phyloP scores from a whole-genome alignment of 2,113 vertebrate genomes.

The Hippocampus mohnikei region DNA sequence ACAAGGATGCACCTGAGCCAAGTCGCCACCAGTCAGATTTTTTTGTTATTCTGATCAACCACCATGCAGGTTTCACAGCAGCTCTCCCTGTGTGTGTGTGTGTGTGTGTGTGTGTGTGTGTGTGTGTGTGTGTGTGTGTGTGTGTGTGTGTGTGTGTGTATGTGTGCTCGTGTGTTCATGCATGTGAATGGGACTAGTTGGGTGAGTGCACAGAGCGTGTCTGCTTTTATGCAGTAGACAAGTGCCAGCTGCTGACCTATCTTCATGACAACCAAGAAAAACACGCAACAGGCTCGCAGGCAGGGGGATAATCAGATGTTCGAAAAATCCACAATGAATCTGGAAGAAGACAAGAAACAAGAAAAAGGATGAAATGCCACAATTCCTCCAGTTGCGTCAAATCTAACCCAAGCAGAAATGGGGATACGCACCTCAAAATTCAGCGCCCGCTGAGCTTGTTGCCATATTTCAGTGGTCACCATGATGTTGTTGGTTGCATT shows the following conservation, averaged over 20 bases:
- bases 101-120: not conserved
- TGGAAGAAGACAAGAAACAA: slow-evolving; percentile 19
- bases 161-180: not conserved
- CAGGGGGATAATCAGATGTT: slow-evolving; percentile 30
- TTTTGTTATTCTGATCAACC: slow-evolving; percentile 53
- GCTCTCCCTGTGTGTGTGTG: not conserved
- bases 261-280: slow-evolving; percentile 24
- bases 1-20: slow-evolving; percentile 60
- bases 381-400: not conserved
- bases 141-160: too few species aligned
- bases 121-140: not conserved
- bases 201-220: slow-evolving; percentile 43
- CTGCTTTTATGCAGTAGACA: slow-evolving; percentile 42
- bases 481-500: not conserved
- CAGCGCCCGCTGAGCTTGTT: not conserved
- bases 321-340: slow-evolving; percentile 27
- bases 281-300: slow-evolving; percentile 27
- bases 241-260: slow-evolving; percentile 40
- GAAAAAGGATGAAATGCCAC: not conserved
- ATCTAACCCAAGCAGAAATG: not conserved
- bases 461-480: not conserved
- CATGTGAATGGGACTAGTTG: slow-evolving; percentile 24
- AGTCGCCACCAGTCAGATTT: slow-evolving; percentile 38
- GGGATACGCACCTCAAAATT: not conserved
- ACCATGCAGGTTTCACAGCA: slow-evolving; percentile 37